These are phyloP conservation scores for Emydocephalus ijimae DNA, from an alignment of 2,113 vertebrate genomes.

Conservation along the genomic window DNA sequence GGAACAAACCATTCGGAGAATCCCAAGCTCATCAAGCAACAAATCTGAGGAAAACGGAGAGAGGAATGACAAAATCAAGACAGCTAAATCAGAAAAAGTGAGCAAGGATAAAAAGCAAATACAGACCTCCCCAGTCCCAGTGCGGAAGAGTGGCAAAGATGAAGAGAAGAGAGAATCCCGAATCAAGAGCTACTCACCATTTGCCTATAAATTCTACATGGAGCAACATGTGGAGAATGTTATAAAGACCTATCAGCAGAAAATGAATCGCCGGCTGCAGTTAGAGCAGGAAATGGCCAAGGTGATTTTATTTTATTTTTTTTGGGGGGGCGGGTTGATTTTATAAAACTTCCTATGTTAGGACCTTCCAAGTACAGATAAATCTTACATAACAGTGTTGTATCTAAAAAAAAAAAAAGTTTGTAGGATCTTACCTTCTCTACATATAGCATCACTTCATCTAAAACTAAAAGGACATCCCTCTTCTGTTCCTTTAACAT, in stretches of 20 bases:
- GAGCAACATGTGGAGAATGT: slow-evolving; percentile 98
- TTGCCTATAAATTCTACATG: slow-evolving; percentile 99
- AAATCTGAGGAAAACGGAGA: slow-evolving; percentile 66
- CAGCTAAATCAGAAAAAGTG: slow-evolving; percentile 75
- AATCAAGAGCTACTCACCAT: slow-evolving; percentile 97
- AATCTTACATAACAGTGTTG: too few relatives aligned
- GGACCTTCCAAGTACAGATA: background rate
- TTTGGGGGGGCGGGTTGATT: background rate
- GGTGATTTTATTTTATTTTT: slow-evolving; percentile 65
- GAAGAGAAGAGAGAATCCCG: slow-evolving; percentile 96
- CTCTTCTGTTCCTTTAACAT: background rate
- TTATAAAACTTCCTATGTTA: slow-evolving; percentile 3
- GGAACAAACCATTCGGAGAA: slow-evolving; percentile 68
- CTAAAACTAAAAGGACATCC: background rate
- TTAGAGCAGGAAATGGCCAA: slow-evolving; percentile 98
- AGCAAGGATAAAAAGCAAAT: slow-evolving; percentile 96
- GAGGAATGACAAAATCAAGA: slow-evolving; percentile 79
- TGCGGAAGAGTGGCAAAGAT: slow-evolving; percentile 86
- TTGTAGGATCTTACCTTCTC: background rate
- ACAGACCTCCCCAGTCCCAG: slow-evolving; percentile 91
- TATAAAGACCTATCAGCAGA: slow-evolving; percentile 97
- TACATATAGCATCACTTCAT: background rate
- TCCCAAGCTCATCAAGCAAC: slow-evolving; percentile 44
- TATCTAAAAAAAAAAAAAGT: background rate
- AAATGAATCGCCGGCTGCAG: slow-evolving; percentile 90